Base-by-base conservation (phyloP, 1,140 invertebrate genomes). In the Lepidurus couesii region DNA sequence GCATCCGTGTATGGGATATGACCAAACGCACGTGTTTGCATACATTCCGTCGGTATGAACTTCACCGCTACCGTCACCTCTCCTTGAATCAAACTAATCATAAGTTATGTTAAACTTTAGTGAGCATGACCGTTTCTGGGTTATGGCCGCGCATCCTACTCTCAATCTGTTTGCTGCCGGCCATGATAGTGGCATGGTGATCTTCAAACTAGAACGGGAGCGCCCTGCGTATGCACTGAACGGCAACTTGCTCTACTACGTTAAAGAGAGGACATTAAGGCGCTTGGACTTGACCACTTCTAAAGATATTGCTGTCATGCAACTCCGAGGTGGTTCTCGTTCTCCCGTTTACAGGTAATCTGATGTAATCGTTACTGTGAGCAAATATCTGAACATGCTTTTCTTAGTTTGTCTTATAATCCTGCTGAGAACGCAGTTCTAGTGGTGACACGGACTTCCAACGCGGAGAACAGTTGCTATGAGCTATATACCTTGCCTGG, bases 1-100 rank as follows among this genome's bases (percentile, higher is more conserved):
- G 93, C 83, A 98, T 99, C 82, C 87, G 97, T 7, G 95, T 99
- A 1, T 99, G 98, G 98, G 98, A 99, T 85, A 95, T 99, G 93
- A 93, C 93, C 16, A 99, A 99, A 86, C 88, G 97, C 45, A 95
- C 94, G n/a, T 98, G 96, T 83, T 86, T 99, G 11, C 93, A 98
- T 82, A 98, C 97, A 6, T 98, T 98, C 87, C 87, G 95, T 11
- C 89, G 97, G 76, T 65, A 65, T 2, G 2, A 11, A 47, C 45
- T 47, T 47, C 0, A 11, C 10, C 10, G 45, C 45, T 16, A 47
- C 45, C 45, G 45, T 16, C 53, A 65, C 13, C 13, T 65, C 13
- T 7, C 8, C 53, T 10, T 47, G 1, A 65, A 11, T 65, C n/a
- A 11, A 13, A 16, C 16, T 10, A 47, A 47, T 16, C 6, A 1